phyloP scores from a whole-genome alignment of 1,140 invertebrate genomes.

The Semibalanus balanoides region DNA sequence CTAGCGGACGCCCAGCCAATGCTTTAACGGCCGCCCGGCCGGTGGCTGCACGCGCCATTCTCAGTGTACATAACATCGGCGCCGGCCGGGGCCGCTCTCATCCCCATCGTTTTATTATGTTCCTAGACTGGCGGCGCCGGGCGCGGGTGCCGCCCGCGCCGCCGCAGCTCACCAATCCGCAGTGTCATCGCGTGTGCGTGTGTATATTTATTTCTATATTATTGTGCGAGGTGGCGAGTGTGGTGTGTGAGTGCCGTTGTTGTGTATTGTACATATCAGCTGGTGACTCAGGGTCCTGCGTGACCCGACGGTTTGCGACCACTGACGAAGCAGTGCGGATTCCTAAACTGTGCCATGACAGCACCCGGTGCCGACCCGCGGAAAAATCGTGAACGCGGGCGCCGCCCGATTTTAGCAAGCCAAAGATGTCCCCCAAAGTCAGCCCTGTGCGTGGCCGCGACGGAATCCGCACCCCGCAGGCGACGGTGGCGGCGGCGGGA shows the following conservation, averaged over 20 bases:
- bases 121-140: not conserved
- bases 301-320: not conserved
- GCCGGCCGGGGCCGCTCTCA: no score
- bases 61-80: not conserved
- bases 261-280: not conserved
- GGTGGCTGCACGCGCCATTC: not conserved
- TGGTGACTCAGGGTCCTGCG: not conserved
- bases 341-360: not conserved
- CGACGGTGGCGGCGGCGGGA: no score
- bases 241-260: not conserved
- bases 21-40: no score
- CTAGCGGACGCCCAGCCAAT: no score
- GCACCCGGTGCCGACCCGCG: no score
- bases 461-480: no score
- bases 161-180: not conserved
- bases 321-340: not conserved
- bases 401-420: not conserved
- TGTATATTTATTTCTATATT: slow-evolving; percentile 3
- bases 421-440: not conserved
- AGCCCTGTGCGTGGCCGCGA: no score
- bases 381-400: not conserved
- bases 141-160: no score
- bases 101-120: slow-evolving; percentile 1
- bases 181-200: not conserved
- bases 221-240: not conserved